phyloP scores from a whole-genome alignment of 2,113 vertebrate genomes.

The Hyla sarda region DNA sequence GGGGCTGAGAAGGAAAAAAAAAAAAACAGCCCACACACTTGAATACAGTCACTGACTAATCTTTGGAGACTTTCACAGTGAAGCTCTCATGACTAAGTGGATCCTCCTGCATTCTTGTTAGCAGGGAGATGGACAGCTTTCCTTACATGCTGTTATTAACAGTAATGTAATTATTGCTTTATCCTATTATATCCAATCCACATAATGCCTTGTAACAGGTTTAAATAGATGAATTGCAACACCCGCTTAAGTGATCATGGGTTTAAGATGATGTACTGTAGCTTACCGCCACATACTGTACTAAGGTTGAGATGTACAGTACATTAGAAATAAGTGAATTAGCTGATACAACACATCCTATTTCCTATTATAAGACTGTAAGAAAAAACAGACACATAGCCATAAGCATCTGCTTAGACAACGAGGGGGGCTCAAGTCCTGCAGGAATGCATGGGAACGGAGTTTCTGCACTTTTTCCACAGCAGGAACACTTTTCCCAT shows the following conservation, averaged over 20 bases:
- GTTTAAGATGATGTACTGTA: not conserved
- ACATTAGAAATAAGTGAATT: not conserved
- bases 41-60: slow-evolving; percentile 57
- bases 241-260: not conserved
- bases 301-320: not conserved
- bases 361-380: too few relatives aligned
- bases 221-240: slow-evolving; percentile 12
- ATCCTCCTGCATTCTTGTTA: slow-evolving; percentile 23
- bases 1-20: slow-evolving; percentile 15
- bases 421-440: too few relatives aligned
- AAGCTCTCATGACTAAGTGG: slow-evolving; percentile 33
- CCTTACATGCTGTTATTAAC: slow-evolving; percentile 64
- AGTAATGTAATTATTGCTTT: fast-evolving
- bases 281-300: not conserved
- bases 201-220: slow-evolving; percentile 21
- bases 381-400: not conserved
- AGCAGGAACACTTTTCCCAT: too few relatives aligned
- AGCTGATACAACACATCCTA: not conserved
- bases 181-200: slow-evolving; percentile 13
- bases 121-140: slow-evolving; percentile 49
- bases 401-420: too few relatives aligned
- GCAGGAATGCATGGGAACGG: too few relatives aligned
- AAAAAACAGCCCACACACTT: slow-evolving; percentile 20
- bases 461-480: too few relatives aligned
- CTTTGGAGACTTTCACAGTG: not conserved